Percentiles rank a stretch among this genome's conserved stretches.
Evolutionary conservation across 2,888 invertebrate genomes (phyloP).

Genomic region (Nasonovia ribisnigri): DNA sequence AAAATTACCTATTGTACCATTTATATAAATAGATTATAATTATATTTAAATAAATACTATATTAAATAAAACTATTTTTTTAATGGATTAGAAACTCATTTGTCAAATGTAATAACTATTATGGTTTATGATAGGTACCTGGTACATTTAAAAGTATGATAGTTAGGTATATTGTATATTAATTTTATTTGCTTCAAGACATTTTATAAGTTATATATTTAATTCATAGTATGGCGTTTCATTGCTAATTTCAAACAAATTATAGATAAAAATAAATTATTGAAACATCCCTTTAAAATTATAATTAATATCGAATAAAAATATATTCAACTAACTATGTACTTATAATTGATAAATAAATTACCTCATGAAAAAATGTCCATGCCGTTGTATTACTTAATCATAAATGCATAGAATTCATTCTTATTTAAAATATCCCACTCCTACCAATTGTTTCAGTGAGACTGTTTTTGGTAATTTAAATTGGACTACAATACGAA

Average conservation of each 20-base stretch:
- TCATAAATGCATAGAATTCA: slow-evolving; percentile 6
- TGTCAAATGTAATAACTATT: too few species aligned
- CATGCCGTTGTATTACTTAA: not conserved
- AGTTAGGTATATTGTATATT: too few species aligned
- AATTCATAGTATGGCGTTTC: not conserved
- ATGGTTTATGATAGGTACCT: too few species aligned
- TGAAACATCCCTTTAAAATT: not conserved
- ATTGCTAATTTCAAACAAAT: not conserved
- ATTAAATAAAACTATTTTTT: too few species aligned
- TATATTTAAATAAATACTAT: too few species aligned
- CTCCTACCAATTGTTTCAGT: not conserved
- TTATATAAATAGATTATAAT: too few species aligned
- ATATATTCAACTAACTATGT: not conserved
- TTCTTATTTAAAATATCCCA: slow-evolving; percentile 3
- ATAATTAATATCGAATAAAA: not conserved
- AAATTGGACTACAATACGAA: slow-evolving; percentile 37
- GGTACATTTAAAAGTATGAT: too few species aligned
- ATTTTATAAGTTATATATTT: not conserved
- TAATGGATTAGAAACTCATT: too few species aligned
- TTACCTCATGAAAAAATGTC: not conserved
- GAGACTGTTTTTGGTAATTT: slow-evolving; percentile 31
- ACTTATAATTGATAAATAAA: not conserved
- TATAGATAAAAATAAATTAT: not conserved
- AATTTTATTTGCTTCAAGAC: not conserved
- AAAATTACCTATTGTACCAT: too few species aligned